Percentiles rank a stretch among this genome's conserved stretches.
These are phyloP conservation scores for Struthio camelus DNA, from an alignment of 2,113 vertebrate species.

Conservation along the genomic window DNA sequence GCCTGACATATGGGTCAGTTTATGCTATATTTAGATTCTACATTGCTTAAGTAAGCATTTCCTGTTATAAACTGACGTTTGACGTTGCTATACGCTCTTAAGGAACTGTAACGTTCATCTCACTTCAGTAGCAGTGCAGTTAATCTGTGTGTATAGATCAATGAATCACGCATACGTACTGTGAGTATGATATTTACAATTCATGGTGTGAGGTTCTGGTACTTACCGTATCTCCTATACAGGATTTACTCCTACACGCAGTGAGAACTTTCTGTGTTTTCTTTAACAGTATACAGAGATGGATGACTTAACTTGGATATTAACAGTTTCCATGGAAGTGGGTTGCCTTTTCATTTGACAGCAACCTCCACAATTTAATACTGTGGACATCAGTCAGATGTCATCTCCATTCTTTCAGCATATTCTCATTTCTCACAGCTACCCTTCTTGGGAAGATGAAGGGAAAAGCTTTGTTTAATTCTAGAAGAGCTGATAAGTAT, in stretches of 20 bases:
- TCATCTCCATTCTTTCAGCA: neutral
- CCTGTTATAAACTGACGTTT: neutral
- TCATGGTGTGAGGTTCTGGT: neutral
- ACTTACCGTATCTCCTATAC: neutral
- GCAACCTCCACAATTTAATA: neutral
- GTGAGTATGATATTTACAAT: conserved; percentile 6
- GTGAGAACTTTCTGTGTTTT: neutral
- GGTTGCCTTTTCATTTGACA: neutral
- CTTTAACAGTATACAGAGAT: neutral
- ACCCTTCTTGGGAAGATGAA: neutral
- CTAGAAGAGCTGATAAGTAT: neutral
- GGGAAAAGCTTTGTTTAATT: neutral
- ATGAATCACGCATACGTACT: neutral
- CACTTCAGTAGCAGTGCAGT: neutral
- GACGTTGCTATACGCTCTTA: neutral
- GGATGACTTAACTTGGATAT: conserved; percentile 11
- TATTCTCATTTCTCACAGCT: neutral
- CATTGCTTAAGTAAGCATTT: neutral
- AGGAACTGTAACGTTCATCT: neutral
- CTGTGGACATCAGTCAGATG: neutral
- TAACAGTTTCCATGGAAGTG: conserved; percentile 8
- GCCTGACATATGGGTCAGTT: neutral
- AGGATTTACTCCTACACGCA: conserved; percentile 3
- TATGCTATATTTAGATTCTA: neutral
- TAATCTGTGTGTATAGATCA: neutral